Evolutionary conservation across 2,797 vertebrate species (phyloP).

Genomic region (Cyprinodon diabolis): DNA sequence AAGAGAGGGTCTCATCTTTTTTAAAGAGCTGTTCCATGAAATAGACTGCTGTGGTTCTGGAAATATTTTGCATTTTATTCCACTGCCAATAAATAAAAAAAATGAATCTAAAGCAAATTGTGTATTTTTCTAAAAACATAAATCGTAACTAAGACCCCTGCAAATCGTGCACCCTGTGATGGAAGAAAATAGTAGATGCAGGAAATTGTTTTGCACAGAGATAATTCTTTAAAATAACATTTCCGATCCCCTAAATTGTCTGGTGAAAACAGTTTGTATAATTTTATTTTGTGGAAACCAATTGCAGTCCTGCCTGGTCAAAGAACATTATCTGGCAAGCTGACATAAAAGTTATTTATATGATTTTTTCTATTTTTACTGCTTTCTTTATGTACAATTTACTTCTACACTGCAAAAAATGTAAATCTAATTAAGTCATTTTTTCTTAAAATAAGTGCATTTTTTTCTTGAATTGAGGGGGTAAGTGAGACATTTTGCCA

Average conservation of each 20-base stretch:
- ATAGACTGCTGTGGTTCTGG: slow-evolving; percentile 7
- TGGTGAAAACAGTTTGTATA: not conserved
- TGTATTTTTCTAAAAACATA: not conserved
- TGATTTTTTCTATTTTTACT: slow-evolving; percentile 12
- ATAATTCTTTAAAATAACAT: not conserved
- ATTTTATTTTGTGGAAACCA: not conserved
- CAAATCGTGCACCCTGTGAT: not conserved
- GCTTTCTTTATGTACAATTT: slow-evolving; percentile 18
- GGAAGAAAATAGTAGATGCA: not conserved
- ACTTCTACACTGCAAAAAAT: not conserved
- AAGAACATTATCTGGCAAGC: slow-evolving; percentile 1
- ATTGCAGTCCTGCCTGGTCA: not conserved
- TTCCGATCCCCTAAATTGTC: not conserved
- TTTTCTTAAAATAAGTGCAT: too few species aligned
- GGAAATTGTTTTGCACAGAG: slow-evolving; percentile 10
- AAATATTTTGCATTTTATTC: slow-evolving; percentile 15
- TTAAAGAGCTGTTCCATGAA: not conserved
- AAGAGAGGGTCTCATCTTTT: not conserved
- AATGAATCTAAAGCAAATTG: not conserved
- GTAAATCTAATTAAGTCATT: too few species aligned
- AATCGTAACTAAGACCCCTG: too few species aligned
- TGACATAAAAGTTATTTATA: slow-evolving; percentile 4
- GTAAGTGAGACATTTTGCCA: too few species aligned
- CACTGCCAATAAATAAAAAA: not conserved
- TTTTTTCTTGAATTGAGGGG: too few species aligned